phyloP scores from a whole-genome alignment of 2,888 invertebrate species.

The Agrilus mali region DNA sequence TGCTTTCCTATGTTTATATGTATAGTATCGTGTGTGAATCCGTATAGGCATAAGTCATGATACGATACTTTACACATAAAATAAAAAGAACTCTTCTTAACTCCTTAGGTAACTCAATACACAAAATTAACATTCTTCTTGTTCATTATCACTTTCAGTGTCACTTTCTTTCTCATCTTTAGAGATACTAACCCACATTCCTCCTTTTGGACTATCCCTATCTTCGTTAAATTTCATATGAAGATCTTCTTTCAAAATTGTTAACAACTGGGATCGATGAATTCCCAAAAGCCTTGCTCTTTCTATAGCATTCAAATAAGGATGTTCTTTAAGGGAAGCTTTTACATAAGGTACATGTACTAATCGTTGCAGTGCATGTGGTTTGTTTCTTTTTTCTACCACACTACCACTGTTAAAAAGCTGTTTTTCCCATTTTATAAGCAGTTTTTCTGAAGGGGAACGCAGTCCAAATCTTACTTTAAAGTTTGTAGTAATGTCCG shows the following conservation, averaged over 20 bases:
- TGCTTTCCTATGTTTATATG: too few relatives aligned
- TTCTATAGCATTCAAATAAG: conserved; percentile 33
- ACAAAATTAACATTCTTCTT: too few relatives aligned
- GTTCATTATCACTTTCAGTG: too few relatives aligned
- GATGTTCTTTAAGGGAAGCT: conserved; percentile 29
- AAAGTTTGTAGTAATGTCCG: conserved; percentile 34
- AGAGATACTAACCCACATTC: too few relatives aligned
- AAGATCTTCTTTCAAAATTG: conserved; percentile 30
- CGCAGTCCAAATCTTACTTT: conserved; percentile 31
- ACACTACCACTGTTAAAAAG: conserved; percentile 33
- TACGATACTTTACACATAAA: neutral
- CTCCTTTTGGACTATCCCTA: neutral
- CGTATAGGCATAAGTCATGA: too few relatives aligned
- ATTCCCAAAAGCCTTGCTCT: conserved; percentile 30
- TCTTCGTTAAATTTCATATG: conserved; percentile 20
- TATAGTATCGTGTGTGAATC: too few relatives aligned
- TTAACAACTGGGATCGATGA: conserved; percentile 32
- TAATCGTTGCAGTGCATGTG: conserved; percentile 27
- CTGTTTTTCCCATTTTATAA: conserved; percentile 31
- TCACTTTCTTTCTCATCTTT: too few relatives aligned
- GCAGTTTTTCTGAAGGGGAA: conserved; percentile 26
- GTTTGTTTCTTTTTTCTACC: conserved; percentile 32
- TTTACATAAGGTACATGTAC: conserved; percentile 29
- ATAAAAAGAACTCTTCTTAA: neutral
- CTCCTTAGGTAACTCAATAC: neutral